A percentile compares a stretch with the other conserved stretches of the same genome.
Evolutionary conservation across 2,113 vertebrate species (phyloP).

Genomic region (Thinocorus orbignyianus): DNA sequence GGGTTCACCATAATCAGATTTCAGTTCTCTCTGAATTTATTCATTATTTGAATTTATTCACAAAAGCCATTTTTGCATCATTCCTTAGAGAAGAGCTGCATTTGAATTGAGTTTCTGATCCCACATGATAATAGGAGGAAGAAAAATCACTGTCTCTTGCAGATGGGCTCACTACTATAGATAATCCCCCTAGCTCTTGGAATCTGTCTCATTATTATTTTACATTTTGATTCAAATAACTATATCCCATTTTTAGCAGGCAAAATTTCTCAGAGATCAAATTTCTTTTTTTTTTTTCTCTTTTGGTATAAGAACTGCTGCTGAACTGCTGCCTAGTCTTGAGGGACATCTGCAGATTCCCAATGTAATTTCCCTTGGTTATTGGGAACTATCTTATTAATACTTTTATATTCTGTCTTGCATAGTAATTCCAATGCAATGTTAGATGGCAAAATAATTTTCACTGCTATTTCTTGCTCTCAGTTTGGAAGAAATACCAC

Average conservation of each 20-base stretch:
- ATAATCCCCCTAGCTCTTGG: neutral
- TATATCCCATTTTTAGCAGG: neutral
- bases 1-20: neutral
- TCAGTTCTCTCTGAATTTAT: neutral
- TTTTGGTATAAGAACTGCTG: neutral
- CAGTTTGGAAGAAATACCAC: neutral
- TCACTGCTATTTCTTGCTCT: neutral
- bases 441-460: neutral
- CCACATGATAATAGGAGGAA: neutral
- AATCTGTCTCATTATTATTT: neutral
- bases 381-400: neutral
- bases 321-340: neutral
- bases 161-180: neutral
- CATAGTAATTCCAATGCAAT: neutral
- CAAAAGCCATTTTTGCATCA: neutral
- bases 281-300: neutral
- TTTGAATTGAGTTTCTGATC: neutral
- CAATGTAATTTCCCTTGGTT: neutral
- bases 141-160: neutral
- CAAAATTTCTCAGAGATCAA: slow-evolving; percentile 12
- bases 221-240: slow-evolving; percentile 8
- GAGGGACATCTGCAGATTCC: neutral
- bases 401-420: neutral
- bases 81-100: neutral
- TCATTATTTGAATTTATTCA: neutral